Base-by-base conservation (phyloP, 2,888 invertebrate species). In the Theodoxus fluviatilis region DNA sequence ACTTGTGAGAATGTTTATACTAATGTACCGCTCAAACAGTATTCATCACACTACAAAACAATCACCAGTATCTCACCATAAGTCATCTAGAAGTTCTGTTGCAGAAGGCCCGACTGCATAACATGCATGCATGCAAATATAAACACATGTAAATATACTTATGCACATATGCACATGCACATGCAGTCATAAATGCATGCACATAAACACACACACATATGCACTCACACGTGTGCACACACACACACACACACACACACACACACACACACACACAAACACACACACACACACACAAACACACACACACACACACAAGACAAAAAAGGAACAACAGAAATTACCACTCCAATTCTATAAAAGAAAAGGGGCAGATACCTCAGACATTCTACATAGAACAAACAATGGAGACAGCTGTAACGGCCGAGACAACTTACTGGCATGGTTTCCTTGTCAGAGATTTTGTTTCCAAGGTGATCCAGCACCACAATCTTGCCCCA, bases 381-480 rank as follows among this genome's bases (percentile, higher is more conserved):
- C n/a, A n/a, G n/a, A n/a, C n/a, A n/a, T n/a, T n/a, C n/a, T n/a
- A n/a, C n/a, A 43, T 15, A 43, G 47, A 43, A 43, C 9, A 43
- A 18, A 43, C 9, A 43, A 43, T 35, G 6, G 7, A 55, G 3
- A 37, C 3, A 2, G 28, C 12, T 22, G 3, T 38, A 25, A 35
- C n/a, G 18, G 40, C 22, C 0, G 6, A 1, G 63, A 55, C 4
- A 55, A 81, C 85, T 80, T 78, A 86, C 86, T 37, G 92, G 91
- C 79, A 91, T 91, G 52, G 94, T 88, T 79, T 92, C 92, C 80
- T 92, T 92, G 67, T 91, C 91, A 76, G 90, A 89, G 37, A 92
- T 91, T 67, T 91, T 91, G 86, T 97, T 95, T 0, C 97, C 98
- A 84, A 94, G 93, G 87, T 96, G 96, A 86, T 98, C 97, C 70